Conservation (phyloP, 2,888 invertebrate species). For the Ischnus inquisitorius region DNA sequence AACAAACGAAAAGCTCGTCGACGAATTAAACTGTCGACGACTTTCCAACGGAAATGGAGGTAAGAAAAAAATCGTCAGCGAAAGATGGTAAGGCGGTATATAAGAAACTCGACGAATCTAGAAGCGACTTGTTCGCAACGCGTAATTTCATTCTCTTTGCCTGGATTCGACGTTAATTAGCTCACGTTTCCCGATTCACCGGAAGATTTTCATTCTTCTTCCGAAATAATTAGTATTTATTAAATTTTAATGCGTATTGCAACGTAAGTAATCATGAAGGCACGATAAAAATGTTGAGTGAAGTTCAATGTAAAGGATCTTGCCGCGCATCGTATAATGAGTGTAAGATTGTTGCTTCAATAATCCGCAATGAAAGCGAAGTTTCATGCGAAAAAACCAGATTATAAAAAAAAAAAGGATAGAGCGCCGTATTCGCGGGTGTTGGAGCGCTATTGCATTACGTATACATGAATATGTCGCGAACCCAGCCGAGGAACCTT, state of each 20-base stretch:
- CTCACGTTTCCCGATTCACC: background rate
- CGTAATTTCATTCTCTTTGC: constrained; percentile 46
- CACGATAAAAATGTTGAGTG: background rate
- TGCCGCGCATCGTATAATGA: no score
- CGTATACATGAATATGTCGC: constrained; percentile 63
- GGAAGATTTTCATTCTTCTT: background rate
- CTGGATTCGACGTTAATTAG: constrained; percentile 46
- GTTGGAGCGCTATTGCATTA: constrained; percentile 67
- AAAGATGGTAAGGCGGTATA: constrained; percentile 7
- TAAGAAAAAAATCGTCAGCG: constrained; percentile 45
- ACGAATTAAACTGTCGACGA: constrained; percentile 65
- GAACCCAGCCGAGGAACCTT: constrained; percentile 33
- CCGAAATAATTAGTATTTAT: background rate
- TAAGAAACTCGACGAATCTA: constrained; percentile 17
- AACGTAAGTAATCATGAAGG: background rate
- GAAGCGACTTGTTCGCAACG: constrained; percentile 35
- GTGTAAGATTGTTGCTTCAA: background rate
- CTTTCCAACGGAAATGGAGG: constrained; percentile 47
- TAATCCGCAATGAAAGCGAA: background rate
- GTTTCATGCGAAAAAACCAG: background rate
- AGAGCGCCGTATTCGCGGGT: constrained; percentile 38
- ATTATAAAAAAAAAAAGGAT: background rate
- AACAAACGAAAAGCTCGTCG: constrained; percentile 30
- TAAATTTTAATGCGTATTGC: background rate
- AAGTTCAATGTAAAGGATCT: background rate